A percentile compares a stretch with the other conserved stretches of the same genome.
Evolutionary conservation across 2,113 vertebrate genomes (phyloP).

Genomic region (Stigmatopora argus): DNA sequence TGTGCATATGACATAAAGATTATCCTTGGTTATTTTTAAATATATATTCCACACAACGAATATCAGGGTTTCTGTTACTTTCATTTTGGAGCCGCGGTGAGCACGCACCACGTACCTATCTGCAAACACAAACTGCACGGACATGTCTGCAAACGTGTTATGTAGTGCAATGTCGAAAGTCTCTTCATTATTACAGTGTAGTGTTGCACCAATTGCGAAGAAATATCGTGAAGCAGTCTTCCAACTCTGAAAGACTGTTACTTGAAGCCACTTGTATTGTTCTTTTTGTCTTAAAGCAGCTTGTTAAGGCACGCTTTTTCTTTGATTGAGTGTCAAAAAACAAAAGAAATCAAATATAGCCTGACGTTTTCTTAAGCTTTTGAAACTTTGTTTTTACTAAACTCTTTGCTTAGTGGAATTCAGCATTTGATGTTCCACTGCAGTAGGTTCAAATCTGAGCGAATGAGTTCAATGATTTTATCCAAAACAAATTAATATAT

Average conservation of each 20-base stretch:
- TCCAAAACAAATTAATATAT: conserved; percentile 5
- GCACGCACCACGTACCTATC: too few relatives aligned
- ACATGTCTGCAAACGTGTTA: too few relatives aligned
- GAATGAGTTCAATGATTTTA: neutral
- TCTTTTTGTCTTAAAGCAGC: neutral
- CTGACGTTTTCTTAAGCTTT: neutral
- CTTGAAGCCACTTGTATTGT: neutral
- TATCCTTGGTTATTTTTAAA: neutral
- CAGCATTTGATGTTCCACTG: neutral
- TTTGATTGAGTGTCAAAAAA: neutral
- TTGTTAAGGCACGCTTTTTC: neutral
- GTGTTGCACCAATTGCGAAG: neutral
- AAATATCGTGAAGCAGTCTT: neutral
- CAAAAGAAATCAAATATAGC: neutral
- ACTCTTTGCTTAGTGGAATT: neutral
- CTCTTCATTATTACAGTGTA: too few relatives aligned
- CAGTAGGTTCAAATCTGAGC: neutral
- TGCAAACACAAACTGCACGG: too few relatives aligned
- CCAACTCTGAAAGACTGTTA: neutral
- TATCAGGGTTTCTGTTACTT: too few relatives aligned
- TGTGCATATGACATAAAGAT: neutral
- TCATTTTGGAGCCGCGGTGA: too few relatives aligned
- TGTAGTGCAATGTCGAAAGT: too few relatives aligned
- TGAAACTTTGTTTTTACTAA: neutral
- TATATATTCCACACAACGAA: neutral